Evolutionary conservation across 2,113 vertebrate genomes (phyloP), one percentile per base, ranked within the genome.

Genomic region (Procapra przewalskii): DNA sequence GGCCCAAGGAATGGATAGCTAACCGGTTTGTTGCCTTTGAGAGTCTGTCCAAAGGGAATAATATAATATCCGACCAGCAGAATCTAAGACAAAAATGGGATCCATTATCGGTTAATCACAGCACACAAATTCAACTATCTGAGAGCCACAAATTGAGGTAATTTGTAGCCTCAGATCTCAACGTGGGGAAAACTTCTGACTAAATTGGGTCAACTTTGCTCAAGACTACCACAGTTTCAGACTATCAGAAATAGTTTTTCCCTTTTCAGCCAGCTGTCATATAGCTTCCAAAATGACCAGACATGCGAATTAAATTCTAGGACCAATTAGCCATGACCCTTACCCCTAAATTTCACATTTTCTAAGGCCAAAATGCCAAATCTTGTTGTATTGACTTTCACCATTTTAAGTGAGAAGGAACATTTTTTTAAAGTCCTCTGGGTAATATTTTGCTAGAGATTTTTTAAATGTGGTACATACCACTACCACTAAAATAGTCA

Each of bases 61-160:
- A 45, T 60, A 43, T 75, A 6, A 95, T 55, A 43, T 64, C 9
- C 93, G 54, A 59, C 25, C 23, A 81, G 55, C 33, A 96, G 43
- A 85, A 79, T 50, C 43, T 79, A 94, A 96, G 48, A 60, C 40
- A 96, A 92, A 87, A 94, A 75, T 80, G 45, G 31, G 31, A 50
- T 43, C 89, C 64, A 96, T 92, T 80, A 85, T 43, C 86, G 62
- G 84, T 91, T 95, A 62, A 88, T 95, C 62, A 81, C 62, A 88
- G 40, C 40, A 96, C 19, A 92, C 62, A 94, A n/a, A 82, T 55
- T 96, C 88, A 88, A 94, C 94, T 96, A 71, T 52, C 43, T 62
- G 6, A 1, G 0, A 96, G 87, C 45, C 97, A 97, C 48, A 96
- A 55, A 89, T 36, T 93, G 40, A 31, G 3, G 6, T 62, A 43